Evolutionary conservation across 2,888 invertebrate species (phyloP).

Genomic region (Agriotes lineatus): DNA sequence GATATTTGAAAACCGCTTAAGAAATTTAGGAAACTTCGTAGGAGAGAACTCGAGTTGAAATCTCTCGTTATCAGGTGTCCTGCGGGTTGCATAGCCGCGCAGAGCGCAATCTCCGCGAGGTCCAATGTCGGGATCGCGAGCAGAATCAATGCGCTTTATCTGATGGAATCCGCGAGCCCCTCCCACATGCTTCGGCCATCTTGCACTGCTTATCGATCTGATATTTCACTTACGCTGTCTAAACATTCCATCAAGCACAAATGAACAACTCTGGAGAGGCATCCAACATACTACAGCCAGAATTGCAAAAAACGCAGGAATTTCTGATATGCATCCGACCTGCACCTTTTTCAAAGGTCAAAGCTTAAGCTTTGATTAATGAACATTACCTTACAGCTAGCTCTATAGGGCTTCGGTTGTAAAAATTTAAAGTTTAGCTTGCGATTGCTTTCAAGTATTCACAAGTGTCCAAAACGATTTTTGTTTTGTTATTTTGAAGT

Average conservation of each 20-base stretch:
- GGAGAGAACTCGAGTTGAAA: not conserved
- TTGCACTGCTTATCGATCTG: conserved; percentile 44
- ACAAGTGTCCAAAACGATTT: no score
- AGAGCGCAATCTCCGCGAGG: conserved; percentile 46
- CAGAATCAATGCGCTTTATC: conserved; percentile 51
- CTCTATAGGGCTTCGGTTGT: no score
- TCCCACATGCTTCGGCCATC: conserved; percentile 51
- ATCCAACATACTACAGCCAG: not conserved
- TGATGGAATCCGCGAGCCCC: conserved; percentile 50
- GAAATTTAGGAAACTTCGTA: no score
- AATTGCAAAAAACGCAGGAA: no score
- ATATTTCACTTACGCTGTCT: not conserved
- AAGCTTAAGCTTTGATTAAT: no score
- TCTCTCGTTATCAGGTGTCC: conserved; percentile 28
- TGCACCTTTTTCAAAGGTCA: no score
- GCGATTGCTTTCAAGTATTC: no score
- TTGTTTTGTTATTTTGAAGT: no score
- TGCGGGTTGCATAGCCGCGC: conserved; percentile 40
- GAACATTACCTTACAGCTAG: no score
- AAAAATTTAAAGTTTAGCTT: no score
- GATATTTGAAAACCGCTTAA: no score
- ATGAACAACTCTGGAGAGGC: not conserved
- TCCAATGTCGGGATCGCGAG: conserved; percentile 48
- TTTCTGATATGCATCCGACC: no score
- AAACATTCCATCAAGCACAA: conserved; percentile 4